Conservation (phyloP, 1,140 invertebrate genomes). For the Formica exsecta region DNA sequence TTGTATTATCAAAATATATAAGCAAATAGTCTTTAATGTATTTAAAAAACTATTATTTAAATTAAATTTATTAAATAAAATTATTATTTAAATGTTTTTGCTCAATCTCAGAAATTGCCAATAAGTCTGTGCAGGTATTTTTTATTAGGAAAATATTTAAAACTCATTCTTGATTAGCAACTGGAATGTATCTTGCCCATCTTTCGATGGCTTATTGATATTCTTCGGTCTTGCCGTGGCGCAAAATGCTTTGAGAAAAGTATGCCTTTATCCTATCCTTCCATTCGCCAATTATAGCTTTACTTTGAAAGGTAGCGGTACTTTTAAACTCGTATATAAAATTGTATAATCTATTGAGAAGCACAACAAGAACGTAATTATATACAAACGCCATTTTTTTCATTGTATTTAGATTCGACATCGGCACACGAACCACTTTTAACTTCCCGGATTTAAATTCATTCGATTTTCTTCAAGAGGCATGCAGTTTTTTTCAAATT, state of each 20-base stretch:
- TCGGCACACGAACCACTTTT: not conserved
- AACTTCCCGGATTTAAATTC: conserved; percentile 4
- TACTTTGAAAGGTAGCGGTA: conserved; percentile 42
- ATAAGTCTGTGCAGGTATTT: not conserved
- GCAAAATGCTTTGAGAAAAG: conserved; percentile 37
- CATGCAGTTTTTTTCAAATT: not conserved
- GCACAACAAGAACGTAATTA: conserved; percentile 13
- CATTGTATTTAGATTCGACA: conserved; percentile 12
- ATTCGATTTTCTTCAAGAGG: not conserved
- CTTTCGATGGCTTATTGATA: conserved; percentile 39
- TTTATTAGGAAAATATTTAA: conserved; percentile 14
- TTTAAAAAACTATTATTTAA: no score
- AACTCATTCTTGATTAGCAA: not conserved
- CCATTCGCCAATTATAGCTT: conserved; percentile 48
- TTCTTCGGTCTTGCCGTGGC: conserved; percentile 30
- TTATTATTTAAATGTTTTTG: not conserved
- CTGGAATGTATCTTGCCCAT: conserved; percentile 6
- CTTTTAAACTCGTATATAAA: conserved; percentile 42
- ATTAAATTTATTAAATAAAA: not conserved
- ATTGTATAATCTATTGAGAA: conserved; percentile 33
- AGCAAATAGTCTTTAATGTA: no score
- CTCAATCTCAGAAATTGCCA: not conserved
- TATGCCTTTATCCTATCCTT: conserved; percentile 35
- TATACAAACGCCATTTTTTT: not conserved
- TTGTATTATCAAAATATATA: no score